Conservation (phyloP, 2,113 vertebrate species). For the Anoplopoma fimbria region DNA sequence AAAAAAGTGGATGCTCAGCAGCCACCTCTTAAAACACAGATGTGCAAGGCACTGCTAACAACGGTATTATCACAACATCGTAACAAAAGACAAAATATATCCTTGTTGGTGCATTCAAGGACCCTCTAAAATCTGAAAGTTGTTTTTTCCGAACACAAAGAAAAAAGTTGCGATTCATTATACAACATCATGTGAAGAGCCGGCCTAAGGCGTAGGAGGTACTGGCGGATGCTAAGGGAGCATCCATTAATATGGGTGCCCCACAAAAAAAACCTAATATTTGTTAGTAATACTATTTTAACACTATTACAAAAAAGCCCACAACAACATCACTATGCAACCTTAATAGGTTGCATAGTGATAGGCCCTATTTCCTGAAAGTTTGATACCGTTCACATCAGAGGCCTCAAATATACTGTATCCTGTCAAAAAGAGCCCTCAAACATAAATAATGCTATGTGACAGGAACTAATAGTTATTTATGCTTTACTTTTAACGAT, state of each 20-base stretch:
- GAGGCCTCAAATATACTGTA: no score
- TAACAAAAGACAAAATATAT: neutral
- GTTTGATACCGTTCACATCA: no score
- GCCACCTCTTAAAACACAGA: neutral
- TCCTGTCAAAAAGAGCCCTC: no score
- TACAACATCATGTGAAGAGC: neutral
- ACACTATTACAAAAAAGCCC: no score
- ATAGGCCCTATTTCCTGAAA: no score
- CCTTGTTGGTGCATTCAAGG: neutral
- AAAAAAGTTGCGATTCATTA: neutral
- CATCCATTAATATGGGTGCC: no score
- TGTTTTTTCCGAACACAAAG: neutral
- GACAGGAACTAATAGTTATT: neutral
- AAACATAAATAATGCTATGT: neutral
- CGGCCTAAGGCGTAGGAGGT: neutral
- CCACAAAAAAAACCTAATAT: no score
- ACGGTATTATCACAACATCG: neutral
- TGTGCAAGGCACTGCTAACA: neutral
- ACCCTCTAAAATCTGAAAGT: neutral
- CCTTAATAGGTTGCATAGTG: no score
- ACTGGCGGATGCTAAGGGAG: no score
- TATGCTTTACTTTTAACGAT: neutral
- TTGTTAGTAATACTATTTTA: no score
- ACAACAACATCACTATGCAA: no score
- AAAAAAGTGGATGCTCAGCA: slow-evolving; percentile 22